Percentiles rank a stretch among this genome's conserved stretches.
These are phyloP conservation scores for Urocyon cinereoargenteus DNA, from an alignment of 2,797 vertebrate genomes.

Conservation along the genomic window DNA sequence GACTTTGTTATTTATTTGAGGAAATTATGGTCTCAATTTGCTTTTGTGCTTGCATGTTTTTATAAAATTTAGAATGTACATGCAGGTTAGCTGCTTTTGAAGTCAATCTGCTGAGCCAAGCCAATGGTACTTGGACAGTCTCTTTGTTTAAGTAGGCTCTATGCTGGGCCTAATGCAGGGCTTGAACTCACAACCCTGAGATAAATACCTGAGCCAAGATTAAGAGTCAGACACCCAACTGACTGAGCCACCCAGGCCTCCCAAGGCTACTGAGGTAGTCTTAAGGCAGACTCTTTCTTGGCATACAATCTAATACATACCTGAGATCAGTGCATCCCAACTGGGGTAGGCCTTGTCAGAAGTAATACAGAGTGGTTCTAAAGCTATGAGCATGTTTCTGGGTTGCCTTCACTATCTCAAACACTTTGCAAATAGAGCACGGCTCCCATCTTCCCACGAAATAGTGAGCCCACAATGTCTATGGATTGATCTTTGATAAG, in stretches of 20 bases:
- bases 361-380: neutral
- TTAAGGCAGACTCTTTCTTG: neutral
- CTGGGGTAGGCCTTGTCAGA: neutral
- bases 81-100: neutral
- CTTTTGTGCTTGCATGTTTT: neutral
- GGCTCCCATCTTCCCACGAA: neutral
- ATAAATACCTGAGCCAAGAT: neutral
- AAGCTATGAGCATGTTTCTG: constrained; percentile 29
- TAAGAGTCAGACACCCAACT: neutral
- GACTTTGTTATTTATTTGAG: constrained; percentile 29
- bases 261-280: neutral
- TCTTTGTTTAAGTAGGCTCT: no score
- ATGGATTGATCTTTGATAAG: neutral
- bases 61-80: neutral
- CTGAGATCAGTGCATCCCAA: neutral
- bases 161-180: neutral
- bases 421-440: neutral
- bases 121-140: no score
- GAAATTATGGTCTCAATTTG: neutral
- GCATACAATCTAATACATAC: neutral
- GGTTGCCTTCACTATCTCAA: neutral
- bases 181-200: neutral
- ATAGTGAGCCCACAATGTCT: neutral
- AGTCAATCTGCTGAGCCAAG: neutral
- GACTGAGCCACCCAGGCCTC: neutral